Base-by-base conservation (phyloP, 1,140 invertebrate genomes). In the Heliconius nattereri region DNA sequence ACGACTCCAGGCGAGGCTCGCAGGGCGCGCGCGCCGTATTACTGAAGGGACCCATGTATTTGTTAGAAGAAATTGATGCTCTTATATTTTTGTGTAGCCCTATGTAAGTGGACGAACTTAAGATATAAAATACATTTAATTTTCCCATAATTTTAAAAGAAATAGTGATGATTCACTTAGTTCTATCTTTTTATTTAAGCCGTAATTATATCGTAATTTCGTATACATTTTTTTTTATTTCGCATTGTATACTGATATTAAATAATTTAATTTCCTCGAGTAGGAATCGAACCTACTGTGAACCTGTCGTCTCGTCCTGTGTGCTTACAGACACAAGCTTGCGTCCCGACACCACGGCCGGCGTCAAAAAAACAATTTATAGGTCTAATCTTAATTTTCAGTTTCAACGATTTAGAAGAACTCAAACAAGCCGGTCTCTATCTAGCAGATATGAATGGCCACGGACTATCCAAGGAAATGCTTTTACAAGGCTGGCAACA, bases 401-500 rank as follows among this genome's bases (percentile, higher is more conserved):
- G 97, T 75, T 96, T 98, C 49, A 97, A 97, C 85, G 97, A 97
- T 89, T 94, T 98, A 23, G 97, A 98, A 76, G 98, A 98, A 83
- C 94, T 99, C 54, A 95, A 96, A 9, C 96, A 96, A 78, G 97
- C 97, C 84, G 97, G 97, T 6, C 87, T 98, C 1, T 98, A 96
- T 89, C 88, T 98, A 20, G 98, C 98, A 82, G 98, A 98, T 90
- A 95, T 98, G 32, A 98, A 98, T 91, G 96, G 97, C 2, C 98
- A 98, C 86, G 98, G 98, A 8, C 95, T 97, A 71, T 98, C 98
- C 81, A 95, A 97, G 57, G 97, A 98, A 91, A 96, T 98, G 95
- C 97, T 98, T 2, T 93, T 98, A 75, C 96, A 96, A 7, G 98
- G 98, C 0, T 98, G 97, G 97, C 97, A 98, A 85, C 97, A 98